Evolutionary conservation across 1,140 invertebrate genomes (phyloP), one percentile per base, ranked within the genome.

Genomic region (Anastrepha obliqua): DNA sequence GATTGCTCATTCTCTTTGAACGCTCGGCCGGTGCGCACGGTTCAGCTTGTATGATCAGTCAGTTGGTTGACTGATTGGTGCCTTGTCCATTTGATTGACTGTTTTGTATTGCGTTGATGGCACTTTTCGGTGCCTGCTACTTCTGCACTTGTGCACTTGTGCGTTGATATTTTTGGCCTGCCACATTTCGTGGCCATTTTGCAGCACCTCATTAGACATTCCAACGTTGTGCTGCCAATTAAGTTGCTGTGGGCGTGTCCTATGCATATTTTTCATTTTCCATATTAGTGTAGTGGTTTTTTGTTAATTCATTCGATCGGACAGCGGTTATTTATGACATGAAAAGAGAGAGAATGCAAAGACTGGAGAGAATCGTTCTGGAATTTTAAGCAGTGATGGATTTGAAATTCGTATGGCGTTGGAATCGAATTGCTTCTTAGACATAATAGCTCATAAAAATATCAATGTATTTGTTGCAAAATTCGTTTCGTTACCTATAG

Each of bases 261-360:
- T 47, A 81, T 81, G 74, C 74, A 81, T 81, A 81, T 81, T 81
- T 81, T 81, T 81, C 74, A 81, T 81, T 81, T 81, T 81, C 74
- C 74, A 81, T 81, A 81, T 81, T 81, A 81, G 74, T 81, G 74
- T 55, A 81, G 74, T 81, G 47, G 74, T 81, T 81, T 81, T 81
- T 81, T 55, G 74, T 55, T 81, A 81, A 81, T 81, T 81, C 74
- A 81, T 81, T 55, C 17, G 74, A 81, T 81, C 74, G 74, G 47
- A 81, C 74, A 81, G 74, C 74, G n/a, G 74, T 81, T 55, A 81
- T 81, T 81, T 81, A 81, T 81, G 44, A 81, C 74, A 55, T 81
- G 74, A 81, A 55, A 58, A 55, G 47, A 20, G 74, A 55, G 17
- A 13, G n/a, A 47, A 55, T 29, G 17, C n/a, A 81, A 20, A 55